Evolutionary conservation across 2,797 vertebrate species (phyloP).

Genomic region (Nothura maculosa): DNA sequence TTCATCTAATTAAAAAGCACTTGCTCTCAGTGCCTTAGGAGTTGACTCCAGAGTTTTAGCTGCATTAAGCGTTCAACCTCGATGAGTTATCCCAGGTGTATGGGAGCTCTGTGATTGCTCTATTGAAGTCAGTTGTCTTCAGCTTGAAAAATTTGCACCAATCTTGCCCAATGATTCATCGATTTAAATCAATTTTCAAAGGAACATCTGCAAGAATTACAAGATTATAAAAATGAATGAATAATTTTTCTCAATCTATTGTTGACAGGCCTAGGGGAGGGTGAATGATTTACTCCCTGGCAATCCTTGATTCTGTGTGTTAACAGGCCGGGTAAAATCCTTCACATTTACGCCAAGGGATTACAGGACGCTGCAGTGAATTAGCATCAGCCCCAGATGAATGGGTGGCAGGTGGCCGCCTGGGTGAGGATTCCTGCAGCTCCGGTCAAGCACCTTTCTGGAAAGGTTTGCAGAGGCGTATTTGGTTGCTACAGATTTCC

Average conservation of each 20-base stretch:
- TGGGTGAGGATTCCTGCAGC: neutral
- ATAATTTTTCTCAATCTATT: conserved; percentile 35
- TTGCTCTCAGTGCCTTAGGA: neutral
- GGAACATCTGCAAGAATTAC: conserved; percentile 48
- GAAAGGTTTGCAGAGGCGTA: neutral
- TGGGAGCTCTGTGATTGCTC: neutral
- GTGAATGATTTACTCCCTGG: conserved; percentile 34
- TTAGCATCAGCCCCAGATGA: neutral
- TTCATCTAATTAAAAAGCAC: neutral
- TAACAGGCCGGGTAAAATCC: conserved; percentile 45
- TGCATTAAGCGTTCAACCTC: neutral
- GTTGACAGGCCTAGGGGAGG: conserved; percentile 11
- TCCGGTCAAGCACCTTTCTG: conserved; percentile 30
- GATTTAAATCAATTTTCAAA: conserved; percentile 48
- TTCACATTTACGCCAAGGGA: conserved; percentile 39
- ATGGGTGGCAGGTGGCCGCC: neutral
- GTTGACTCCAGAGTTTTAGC: neutral
- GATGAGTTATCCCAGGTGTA: neutral
- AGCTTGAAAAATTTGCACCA: neutral
- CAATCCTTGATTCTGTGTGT: conserved; percentile 45
- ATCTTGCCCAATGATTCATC: neutral
- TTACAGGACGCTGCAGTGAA: conserved; percentile 40
- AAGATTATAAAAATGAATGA: conserved; percentile 58
- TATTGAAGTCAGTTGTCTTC: neutral
- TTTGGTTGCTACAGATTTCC: neutral